A percentile compares a stretch with the other conserved stretches of the same genome.
Conservation (phyloP, 2,113 vertebrate genomes). For the Perca schrenkii region DNA sequence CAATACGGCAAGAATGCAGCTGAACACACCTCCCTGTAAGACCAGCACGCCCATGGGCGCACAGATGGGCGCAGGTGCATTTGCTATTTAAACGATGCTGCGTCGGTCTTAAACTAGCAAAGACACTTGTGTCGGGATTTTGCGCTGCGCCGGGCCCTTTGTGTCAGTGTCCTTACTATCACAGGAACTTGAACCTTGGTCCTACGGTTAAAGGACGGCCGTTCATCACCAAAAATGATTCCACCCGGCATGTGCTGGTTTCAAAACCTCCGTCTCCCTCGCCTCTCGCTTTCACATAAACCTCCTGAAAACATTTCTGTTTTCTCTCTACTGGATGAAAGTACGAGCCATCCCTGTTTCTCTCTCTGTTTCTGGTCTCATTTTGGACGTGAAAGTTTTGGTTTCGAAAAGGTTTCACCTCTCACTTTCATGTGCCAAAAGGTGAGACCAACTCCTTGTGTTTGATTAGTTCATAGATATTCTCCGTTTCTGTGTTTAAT, state of each 20-base stretch:
- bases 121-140: too few species aligned
- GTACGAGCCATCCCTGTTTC: constrained; percentile 17
- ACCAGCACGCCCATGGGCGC: too few species aligned
- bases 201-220: neutral
- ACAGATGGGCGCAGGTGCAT: too few species aligned
- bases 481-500: neutral
- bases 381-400: constrained; percentile 69
- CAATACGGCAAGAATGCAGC: too few species aligned
- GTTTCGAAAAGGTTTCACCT: constrained; percentile 61
- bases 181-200: neutral
- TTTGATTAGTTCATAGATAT: neutral
- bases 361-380: constrained; percentile 66
- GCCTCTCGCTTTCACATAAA: constrained; percentile 60
- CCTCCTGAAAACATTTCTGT: constrained; percentile 6
- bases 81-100: too few species aligned
- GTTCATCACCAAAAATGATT: constrained; percentile 20
- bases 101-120: too few species aligned
- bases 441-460: neutral
- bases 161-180: neutral
- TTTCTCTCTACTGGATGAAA: constrained; percentile 46
- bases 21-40: too few species aligned
- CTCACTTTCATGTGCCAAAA: constrained; percentile 58
- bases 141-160: too few species aligned
- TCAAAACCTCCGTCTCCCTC: constrained; percentile 39
- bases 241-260: constrained; percentile 31